These are phyloP conservation scores for human DNA, from an alignment of 2,113 vertebrate genomes.

Conservation along the genomic window DNA sequence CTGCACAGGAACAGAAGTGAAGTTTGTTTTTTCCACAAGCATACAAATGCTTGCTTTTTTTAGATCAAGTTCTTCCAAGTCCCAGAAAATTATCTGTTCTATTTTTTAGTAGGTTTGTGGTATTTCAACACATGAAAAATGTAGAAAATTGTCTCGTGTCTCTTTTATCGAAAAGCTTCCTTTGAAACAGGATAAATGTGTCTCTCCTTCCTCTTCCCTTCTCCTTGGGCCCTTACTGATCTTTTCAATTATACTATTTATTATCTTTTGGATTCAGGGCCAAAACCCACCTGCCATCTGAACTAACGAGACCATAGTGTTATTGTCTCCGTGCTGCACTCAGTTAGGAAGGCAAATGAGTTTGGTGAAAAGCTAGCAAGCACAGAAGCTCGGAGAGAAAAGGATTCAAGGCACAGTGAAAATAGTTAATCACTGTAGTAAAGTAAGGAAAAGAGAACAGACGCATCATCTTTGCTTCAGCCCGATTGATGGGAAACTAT, in stretches of 20 bases:
- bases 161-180: slow-evolving; percentile 11
- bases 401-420: slow-evolving; percentile 16
- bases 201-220: neutral
- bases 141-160: neutral
- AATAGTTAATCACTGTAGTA: slow-evolving; percentile 4
- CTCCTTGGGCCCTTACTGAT: neutral
- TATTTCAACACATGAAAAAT: slow-evolving; percentile 29
- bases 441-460: neutral
- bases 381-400: neutral
- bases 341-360: slow-evolving; percentile 51
- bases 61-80: neutral
- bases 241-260: neutral
- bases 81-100: neutral
- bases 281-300: slow-evolving; percentile 50
- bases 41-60: neutral
- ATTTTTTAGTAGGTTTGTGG: neutral
- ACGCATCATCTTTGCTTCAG: neutral
- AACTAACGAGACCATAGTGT: neutral
- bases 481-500: neutral
- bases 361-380: slow-evolving; percentile 35
- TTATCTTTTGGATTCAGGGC: slow-evolving; percentile 29
- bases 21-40: slow-evolving; percentile 33
- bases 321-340: neutral
- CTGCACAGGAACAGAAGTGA: neutral
- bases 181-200: neutral